Conservation (phyloP, 2,888 invertebrate species). For the Melieria picta region DNA sequence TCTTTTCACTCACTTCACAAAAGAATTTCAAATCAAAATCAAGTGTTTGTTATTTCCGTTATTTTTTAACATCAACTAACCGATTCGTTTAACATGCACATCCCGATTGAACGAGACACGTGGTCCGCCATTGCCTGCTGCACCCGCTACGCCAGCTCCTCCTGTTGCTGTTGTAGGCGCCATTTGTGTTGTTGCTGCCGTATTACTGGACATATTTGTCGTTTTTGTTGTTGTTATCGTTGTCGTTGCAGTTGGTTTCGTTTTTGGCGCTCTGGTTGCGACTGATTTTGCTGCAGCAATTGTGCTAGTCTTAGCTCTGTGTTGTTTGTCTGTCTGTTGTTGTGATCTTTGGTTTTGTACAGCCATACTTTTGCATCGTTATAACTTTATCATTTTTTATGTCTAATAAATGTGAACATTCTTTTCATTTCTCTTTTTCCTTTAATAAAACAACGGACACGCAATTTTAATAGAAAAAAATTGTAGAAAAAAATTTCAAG, state of each 20-base stretch:
- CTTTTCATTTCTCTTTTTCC: background rate
- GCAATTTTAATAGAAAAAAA: too few relatives aligned
- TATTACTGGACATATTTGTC: conserved; percentile 17
- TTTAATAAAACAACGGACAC: too few relatives aligned
- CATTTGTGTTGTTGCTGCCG: background rate
- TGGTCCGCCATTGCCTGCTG: conserved; percentile 70
- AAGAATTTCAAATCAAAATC: too few relatives aligned
- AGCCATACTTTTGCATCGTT: conserved; percentile 44
- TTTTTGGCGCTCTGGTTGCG: conserved; percentile 15
- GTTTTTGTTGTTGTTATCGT: conserved; percentile 24
- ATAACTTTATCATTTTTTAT: conserved; percentile 38
- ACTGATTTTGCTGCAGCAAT: conserved; percentile 26
- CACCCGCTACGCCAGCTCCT: conserved; percentile 8
- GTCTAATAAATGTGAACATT: background rate
- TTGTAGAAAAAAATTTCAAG: too few relatives aligned
- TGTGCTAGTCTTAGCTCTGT: conserved; percentile 36
- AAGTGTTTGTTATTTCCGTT: background rate
- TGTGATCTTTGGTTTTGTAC: conserved; percentile 49
- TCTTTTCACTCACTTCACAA: too few relatives aligned
- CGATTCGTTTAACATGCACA: conserved; percentile 90
- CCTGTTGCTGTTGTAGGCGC: conserved; percentile 21
- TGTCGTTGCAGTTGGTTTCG: conserved; percentile 40
- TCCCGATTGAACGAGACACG: conserved; percentile 90
- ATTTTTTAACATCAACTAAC: conserved; percentile 68
- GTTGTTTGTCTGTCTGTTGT: conserved; percentile 41